These are phyloP conservation scores for Hystrix cristata DNA, from an alignment of 2,113 vertebrate species.

Conservation along the genomic window DNA sequence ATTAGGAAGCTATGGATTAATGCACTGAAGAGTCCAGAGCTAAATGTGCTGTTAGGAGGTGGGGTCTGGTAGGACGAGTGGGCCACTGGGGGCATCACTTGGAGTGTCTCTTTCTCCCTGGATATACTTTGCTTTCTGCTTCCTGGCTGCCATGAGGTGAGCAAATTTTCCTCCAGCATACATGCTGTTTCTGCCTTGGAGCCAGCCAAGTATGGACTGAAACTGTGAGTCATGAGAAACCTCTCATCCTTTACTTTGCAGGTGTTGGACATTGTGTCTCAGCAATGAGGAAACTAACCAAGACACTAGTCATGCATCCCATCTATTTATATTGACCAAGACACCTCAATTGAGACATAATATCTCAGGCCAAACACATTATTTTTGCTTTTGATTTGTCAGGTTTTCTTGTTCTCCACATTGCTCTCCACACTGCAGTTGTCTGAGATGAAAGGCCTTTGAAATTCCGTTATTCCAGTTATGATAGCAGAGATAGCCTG, in stretches of 20 bases:
- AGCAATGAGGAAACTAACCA: not conserved
- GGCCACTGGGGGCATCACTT: not conserved
- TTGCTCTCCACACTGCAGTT: conserved; percentile 38
- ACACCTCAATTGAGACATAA: not conserved
- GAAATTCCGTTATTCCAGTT: not conserved
- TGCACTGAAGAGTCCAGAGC: not conserved
- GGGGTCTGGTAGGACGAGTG: not conserved
- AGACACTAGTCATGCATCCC: not conserved
- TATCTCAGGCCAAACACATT: not conserved
- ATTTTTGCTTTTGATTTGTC: conserved; percentile 46
- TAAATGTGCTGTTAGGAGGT: not conserved
- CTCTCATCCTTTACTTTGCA: not conserved
- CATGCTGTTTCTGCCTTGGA: not conserved
- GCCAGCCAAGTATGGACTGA: not conserved
- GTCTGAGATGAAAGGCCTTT: not conserved
- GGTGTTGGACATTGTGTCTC: not conserved
- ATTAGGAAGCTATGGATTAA: no score
- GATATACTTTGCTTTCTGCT: not conserved
- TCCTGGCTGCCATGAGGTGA: not conserved
- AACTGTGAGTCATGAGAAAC: not conserved
- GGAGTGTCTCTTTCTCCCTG: no score
- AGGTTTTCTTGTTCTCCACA: not conserved
- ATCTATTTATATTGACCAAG: not conserved
- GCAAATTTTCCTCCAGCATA: not conserved
- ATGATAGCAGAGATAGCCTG: not conserved